Conservation (phyloP, 2,113 vertebrate genomes). For the Prunella fulvescens region DNA sequence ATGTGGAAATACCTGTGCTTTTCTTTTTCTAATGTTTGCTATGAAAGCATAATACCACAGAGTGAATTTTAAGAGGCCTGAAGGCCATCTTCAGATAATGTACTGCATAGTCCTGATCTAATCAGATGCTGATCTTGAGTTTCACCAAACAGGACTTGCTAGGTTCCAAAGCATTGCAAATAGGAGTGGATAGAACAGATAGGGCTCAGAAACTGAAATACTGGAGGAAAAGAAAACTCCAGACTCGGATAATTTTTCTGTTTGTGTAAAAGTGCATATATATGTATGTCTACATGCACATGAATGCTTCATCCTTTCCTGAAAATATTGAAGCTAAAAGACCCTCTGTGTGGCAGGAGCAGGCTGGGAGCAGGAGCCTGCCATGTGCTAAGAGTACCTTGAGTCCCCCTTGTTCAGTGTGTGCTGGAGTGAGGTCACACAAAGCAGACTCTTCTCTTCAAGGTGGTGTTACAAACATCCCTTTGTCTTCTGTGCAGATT, state of each 20-base stretch:
- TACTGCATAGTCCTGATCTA: background rate
- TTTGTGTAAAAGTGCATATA: background rate
- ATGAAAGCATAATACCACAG: background rate
- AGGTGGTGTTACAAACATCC: background rate
- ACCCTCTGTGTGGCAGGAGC: background rate
- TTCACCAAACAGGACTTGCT: background rate
- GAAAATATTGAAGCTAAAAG: background rate
- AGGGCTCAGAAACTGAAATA: background rate
- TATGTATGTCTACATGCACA: background rate
- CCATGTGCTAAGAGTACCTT: background rate
- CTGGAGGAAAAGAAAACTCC: background rate
- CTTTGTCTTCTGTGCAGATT: background rate
- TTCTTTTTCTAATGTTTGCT: background rate
- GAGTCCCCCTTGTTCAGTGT: background rate
- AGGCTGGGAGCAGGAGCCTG: background rate
- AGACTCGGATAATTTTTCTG: background rate
- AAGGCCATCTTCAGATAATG: background rate
- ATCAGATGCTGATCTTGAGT: background rate
- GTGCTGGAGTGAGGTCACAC: background rate
- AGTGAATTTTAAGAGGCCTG: background rate
- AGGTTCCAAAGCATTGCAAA: background rate
- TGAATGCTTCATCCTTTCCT: background rate
- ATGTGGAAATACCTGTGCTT: background rate
- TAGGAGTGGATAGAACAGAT: background rate
- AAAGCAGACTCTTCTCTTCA: background rate